A percentile compares a stretch with the other conserved stretches of the same genome.
Evolutionary conservation across 2,888 invertebrate genomes (phyloP).

Genomic region (Trissoscelio sp.): DNA sequence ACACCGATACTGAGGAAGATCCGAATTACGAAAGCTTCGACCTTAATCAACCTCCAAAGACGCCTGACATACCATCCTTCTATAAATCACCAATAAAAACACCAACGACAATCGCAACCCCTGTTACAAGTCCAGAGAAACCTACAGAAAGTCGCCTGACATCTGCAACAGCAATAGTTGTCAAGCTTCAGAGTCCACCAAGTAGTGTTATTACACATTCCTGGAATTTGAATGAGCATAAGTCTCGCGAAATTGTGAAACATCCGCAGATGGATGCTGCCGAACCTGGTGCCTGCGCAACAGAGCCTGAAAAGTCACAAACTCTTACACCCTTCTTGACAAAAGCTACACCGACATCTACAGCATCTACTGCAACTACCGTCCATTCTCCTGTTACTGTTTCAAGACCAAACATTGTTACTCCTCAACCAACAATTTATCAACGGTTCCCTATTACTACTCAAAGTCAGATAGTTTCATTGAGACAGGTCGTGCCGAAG

Average conservation of each 20-base stretch:
- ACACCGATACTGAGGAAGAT: constrained; percentile 92
- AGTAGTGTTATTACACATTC: constrained; percentile 85
- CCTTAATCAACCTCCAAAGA: constrained; percentile 85
- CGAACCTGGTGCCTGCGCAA: constrained; percentile 71
- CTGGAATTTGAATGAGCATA: constrained; percentile 85
- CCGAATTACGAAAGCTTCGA: constrained; percentile 84
- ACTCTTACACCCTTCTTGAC: constrained; percentile 56
- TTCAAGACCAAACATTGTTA: constrained; percentile 73
- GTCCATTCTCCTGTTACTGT: constrained; percentile 69
- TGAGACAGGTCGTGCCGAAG: constrained; percentile 78
- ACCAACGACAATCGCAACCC: constrained; percentile 73
- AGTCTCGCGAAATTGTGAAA: constrained; percentile 81
- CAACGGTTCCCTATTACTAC: constrained; percentile 80
- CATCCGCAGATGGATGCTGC: constrained; percentile 72
- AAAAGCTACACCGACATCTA: not conserved
- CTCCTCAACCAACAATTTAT: constrained; percentile 77
- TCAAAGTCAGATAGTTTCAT: constrained; percentile 78
- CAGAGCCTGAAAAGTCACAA: constrained; percentile 74
- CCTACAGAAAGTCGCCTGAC: constrained; percentile 71
- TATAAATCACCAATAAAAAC: constrained; percentile 84
- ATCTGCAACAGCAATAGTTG: constrained; percentile 66
- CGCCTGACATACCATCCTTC: constrained; percentile 85
- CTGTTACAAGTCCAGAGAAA: constrained; percentile 70
- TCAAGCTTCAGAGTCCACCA: constrained; percentile 79
- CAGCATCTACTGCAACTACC: constrained; percentile 45